phyloP scores from a whole-genome alignment of 2,888 invertebrate species.

The Ochropleura plecta region DNA sequence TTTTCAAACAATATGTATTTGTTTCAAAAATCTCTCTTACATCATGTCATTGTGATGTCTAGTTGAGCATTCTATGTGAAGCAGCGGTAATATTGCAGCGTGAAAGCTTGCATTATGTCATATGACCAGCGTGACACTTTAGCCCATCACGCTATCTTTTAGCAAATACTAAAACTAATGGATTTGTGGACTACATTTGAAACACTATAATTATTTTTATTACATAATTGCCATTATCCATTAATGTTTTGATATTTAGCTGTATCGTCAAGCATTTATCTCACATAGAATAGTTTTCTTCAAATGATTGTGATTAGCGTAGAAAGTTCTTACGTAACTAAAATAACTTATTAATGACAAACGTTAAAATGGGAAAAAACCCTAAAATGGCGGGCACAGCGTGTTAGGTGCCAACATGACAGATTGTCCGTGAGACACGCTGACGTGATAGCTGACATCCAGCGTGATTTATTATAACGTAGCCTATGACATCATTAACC shows the following conservation, averaged over 20 bases:
- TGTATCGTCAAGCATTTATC: not conserved
- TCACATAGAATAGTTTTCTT: not conserved
- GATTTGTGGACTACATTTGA: not conserved
- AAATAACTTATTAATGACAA: not conserved
- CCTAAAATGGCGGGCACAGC: conserved; percentile 42
- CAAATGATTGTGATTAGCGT: no score
- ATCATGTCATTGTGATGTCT: conserved; percentile 14
- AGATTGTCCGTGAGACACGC: conserved; percentile 51
- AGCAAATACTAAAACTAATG: not conserved
- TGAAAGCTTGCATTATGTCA: conserved; percentile 48
- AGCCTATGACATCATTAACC: not conserved
- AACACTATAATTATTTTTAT: not conserved
- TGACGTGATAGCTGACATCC: conserved; percentile 40
- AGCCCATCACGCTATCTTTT: conserved; percentile 8
- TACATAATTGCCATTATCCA: not conserved
- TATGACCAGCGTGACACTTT: conserved; percentile 47
- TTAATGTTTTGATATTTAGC: not conserved
- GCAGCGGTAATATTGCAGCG: conserved; percentile 19
- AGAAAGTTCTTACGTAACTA: not conserved
- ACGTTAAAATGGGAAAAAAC: conserved; percentile 13
- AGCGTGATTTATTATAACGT: conserved; percentile 53
- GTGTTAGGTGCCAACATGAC: conserved; percentile 58
- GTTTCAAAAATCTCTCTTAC: no score
- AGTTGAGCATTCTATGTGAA: conserved; percentile 42
- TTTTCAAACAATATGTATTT: not conserved